These are phyloP conservation scores for Siniperca chuatsi DNA, from an alignment of 2,113 vertebrate genomes.

Conservation along the genomic window DNA sequence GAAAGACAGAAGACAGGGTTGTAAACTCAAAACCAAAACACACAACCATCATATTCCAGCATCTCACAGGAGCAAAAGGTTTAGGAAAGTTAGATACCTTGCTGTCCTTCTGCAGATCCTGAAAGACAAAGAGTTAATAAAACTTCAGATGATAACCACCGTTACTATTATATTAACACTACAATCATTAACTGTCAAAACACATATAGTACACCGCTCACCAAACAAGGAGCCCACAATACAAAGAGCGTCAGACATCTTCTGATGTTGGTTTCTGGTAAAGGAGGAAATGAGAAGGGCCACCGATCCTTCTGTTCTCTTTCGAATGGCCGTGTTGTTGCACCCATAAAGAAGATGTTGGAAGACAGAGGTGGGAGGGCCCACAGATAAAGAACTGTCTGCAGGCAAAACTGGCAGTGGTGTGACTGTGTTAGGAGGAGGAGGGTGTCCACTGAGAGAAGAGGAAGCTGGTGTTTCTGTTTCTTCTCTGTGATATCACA, in stretches of 20 bases:
- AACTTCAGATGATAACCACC: background rate
- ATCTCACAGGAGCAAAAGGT: background rate
- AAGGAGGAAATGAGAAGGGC: slow-evolving; percentile 33
- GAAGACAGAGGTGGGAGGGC: background rate
- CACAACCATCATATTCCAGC: background rate
- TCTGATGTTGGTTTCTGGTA: slow-evolving; percentile 32
- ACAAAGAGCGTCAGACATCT: slow-evolving; percentile 71
- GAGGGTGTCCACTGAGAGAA: slow-evolving; percentile 30
- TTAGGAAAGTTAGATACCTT: slow-evolving; percentile 64
- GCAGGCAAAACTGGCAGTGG: background rate
- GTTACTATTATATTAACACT: too few species aligned
- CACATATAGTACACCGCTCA: slow-evolving; percentile 53
- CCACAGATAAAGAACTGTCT: slow-evolving; percentile 5
- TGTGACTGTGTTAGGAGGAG: slow-evolving; percentile 29
- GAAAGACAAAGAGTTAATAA: slow-evolving; percentile 37
- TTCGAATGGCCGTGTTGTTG: background rate
- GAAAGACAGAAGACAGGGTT: slow-evolving; percentile 14
- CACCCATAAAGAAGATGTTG: slow-evolving; percentile 20
- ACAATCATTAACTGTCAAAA: background rate
- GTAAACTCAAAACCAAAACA: background rate
- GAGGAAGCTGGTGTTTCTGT: slow-evolving; percentile 60
- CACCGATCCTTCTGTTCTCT: slow-evolving; percentile 8
- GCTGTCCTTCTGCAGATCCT: slow-evolving; percentile 75
- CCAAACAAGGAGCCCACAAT: slow-evolving; percentile 71
- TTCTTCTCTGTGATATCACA: slow-evolving; percentile 8